Percentiles rank a stretch among this genome's conserved stretches.
phyloP scores from a whole-genome alignment of 2,888 invertebrate species.

The Platycheirus rosarum region DNA sequence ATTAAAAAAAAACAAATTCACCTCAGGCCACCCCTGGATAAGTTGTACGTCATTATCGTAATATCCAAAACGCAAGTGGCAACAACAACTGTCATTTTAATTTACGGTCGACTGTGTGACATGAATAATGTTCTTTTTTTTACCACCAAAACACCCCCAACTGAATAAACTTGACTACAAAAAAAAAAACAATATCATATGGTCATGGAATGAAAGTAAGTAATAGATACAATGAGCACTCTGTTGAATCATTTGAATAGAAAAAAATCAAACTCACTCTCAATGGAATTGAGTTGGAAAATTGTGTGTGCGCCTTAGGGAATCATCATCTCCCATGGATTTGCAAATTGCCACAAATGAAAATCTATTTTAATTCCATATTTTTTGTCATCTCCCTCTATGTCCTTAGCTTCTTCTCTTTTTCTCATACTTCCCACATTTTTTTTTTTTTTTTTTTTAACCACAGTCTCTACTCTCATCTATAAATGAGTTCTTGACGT shows the following conservation, averaged over 20 bases:
- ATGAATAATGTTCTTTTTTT: too few relatives aligned
- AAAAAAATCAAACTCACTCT: slow-evolving; percentile 14
- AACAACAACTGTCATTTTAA: slow-evolving; percentile 58
- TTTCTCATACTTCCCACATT: slow-evolving; percentile 17
- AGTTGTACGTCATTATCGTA: slow-evolving; percentile 12
- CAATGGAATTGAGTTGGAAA: slow-evolving; percentile 28
- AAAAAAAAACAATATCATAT: slow-evolving; percentile 29
- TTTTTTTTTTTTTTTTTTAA: slow-evolving; percentile 19
- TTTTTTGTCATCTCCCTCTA: slow-evolving; percentile 1
- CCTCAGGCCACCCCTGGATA: slow-evolving; percentile 46
- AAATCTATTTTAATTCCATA: slow-evolving; percentile 57
- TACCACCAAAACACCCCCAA: slow-evolving; percentile 39
- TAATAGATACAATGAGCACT: slow-evolving; percentile 28
- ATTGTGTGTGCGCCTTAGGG: slow-evolving; percentile 44
- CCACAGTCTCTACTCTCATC: too few relatives aligned
- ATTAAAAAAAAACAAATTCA: not conserved
- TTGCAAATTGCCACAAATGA: slow-evolving; percentile 67
- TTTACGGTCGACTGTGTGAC: slow-evolving; percentile 50
- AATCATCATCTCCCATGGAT: slow-evolving; percentile 61
- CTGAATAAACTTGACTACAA: slow-evolving; percentile 1
- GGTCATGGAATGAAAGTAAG: slow-evolving; percentile 12
- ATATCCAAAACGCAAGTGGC: slow-evolving; percentile 22
- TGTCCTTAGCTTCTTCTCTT: slow-evolving; percentile 17
- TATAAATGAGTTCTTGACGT: slow-evolving; percentile 58
- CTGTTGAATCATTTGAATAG: slow-evolving; percentile 29